Evolutionary conservation across 2,113 vertebrate genomes (phyloP).

Genomic region (Seriola quinqueradiata): DNA sequence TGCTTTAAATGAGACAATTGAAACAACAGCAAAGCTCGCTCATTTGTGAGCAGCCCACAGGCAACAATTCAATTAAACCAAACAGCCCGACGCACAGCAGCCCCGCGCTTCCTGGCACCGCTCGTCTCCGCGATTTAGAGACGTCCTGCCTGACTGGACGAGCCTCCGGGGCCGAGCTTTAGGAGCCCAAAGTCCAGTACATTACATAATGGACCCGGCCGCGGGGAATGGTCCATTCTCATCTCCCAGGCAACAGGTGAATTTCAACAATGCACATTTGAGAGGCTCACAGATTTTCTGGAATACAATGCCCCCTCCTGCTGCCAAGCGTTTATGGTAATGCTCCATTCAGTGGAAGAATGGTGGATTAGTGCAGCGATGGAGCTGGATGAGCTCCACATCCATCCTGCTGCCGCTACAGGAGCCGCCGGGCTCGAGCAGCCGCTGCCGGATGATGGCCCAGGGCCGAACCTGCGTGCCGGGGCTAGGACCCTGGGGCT

Average conservation of each 20-base stretch:
- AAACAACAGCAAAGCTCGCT: constrained; percentile 39
- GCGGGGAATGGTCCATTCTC: constrained; percentile 57
- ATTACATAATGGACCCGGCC: constrained; percentile 68
- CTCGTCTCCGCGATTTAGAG: constrained; percentile 18
- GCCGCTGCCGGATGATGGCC: constrained; percentile 11
- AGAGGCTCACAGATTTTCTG: constrained; percentile 71
- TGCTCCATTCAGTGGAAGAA: constrained; percentile 77
- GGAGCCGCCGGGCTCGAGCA: constrained; percentile 28
- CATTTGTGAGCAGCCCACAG: constrained; percentile 54
- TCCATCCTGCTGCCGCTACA: constrained; percentile 52
- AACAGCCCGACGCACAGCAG: constrained; percentile 31
- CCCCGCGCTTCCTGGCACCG: constrained; percentile 49
- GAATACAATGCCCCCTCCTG: constrained; percentile 65
- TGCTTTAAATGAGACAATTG: constrained; percentile 49
- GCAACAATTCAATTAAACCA: constrained; percentile 70
- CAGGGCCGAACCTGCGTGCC: background rate
- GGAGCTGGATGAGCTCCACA: constrained; percentile 74
- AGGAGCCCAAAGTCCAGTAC: constrained; percentile 48
- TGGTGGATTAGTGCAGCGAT: constrained; percentile 75
- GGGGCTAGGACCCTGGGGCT: background rate
- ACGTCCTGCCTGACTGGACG: constrained; percentile 44
- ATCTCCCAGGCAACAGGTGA: constrained; percentile 72
- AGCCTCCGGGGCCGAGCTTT: constrained; percentile 46
- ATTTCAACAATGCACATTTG: constrained; percentile 69
- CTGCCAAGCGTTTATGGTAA: constrained; percentile 82